Conservation (phyloP, 2,888 invertebrate genomes). For the Drosophila fulvimacula region DNA sequence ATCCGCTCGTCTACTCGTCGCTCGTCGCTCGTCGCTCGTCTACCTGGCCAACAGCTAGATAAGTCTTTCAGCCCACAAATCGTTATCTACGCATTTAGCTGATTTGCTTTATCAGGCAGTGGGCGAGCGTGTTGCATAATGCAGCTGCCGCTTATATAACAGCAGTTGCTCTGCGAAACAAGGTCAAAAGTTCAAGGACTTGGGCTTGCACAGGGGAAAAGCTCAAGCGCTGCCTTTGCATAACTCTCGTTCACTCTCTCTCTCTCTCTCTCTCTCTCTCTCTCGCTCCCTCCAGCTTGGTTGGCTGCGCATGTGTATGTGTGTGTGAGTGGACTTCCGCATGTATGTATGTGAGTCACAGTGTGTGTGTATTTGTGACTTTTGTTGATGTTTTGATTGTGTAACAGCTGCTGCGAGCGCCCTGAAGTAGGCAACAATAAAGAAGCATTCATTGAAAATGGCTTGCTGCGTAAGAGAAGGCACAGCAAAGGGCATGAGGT, state of each 20-base stretch:
- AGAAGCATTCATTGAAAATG: conserved; percentile 9
- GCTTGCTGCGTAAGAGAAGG: neutral
- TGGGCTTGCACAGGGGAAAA: conserved; percentile 33
- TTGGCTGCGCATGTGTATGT: conserved; percentile 21
- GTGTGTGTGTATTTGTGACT: conserved; percentile 15
- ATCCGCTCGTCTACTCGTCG: neutral
- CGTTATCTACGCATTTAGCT: conserved; percentile 37
- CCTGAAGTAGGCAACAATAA: conserved; percentile 47
- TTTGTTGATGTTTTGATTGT: conserved; percentile 66
- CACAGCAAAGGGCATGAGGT: neutral
- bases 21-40: too few species aligned
- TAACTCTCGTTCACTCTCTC: neutral
- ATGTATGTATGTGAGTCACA: neutral
- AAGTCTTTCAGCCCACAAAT: conserved; percentile 31
- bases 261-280: neutral
- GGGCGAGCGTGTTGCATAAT: conserved; percentile 36
- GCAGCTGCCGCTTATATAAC: conserved; percentile 59
- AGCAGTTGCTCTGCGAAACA: conserved; percentile 50
- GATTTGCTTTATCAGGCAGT: conserved; percentile 49
- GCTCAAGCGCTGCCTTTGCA: conserved; percentile 24
- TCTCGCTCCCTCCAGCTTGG: neutral
- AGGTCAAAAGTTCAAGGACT: conserved; percentile 81
- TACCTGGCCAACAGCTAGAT: conserved; percentile 46
- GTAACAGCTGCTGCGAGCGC: conserved; percentile 65
- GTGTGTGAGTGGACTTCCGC: conserved; percentile 4